phyloP scores from a whole-genome alignment of 2,113 vertebrate genomes.

The Alaudala cheleensis region DNA sequence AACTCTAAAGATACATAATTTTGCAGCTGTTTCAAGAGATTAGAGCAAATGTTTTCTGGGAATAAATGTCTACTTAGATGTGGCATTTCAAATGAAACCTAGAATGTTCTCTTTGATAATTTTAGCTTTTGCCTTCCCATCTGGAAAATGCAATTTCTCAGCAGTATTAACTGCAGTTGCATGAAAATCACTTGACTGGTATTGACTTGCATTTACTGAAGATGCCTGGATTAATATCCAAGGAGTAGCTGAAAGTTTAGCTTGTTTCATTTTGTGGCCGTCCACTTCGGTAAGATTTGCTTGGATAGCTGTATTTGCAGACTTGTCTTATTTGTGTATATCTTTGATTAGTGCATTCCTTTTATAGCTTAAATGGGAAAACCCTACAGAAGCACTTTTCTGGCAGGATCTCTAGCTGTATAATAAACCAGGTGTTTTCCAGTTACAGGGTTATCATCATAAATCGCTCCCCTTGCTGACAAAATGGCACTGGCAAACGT shows the following conservation, averaged over 20 bases:
- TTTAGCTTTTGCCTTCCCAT: not conserved
- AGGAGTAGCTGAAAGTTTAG: not conserved
- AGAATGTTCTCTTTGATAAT: not conserved
- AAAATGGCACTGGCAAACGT: not conserved
- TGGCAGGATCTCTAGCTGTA: not conserved
- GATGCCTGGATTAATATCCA: not conserved
- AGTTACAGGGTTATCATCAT: not conserved
- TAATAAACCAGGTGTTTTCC: not conserved
- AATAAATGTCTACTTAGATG: not conserved
- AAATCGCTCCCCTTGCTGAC: not conserved
- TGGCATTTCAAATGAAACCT: not conserved
- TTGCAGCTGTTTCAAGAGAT: not conserved
- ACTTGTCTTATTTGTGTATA: too few relatives aligned
- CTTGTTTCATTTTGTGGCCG: not conserved
- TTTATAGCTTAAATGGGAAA: not conserved
- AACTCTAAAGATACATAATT: not conserved
- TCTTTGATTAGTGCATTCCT: not conserved
- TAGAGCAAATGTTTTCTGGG: not conserved
- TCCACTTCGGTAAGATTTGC: not conserved
- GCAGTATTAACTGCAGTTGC: not conserved
- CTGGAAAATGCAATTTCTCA: not conserved
- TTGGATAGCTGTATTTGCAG: not conserved
- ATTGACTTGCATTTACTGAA: not conserved
- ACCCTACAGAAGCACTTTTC: not conserved
- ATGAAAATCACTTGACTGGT: not conserved